Percentiles rank a stretch among this genome's conserved stretches.
Evolutionary conservation across 2,797 vertebrate species (phyloP).

Genomic region (Triplophysa bombifrons): DNA sequence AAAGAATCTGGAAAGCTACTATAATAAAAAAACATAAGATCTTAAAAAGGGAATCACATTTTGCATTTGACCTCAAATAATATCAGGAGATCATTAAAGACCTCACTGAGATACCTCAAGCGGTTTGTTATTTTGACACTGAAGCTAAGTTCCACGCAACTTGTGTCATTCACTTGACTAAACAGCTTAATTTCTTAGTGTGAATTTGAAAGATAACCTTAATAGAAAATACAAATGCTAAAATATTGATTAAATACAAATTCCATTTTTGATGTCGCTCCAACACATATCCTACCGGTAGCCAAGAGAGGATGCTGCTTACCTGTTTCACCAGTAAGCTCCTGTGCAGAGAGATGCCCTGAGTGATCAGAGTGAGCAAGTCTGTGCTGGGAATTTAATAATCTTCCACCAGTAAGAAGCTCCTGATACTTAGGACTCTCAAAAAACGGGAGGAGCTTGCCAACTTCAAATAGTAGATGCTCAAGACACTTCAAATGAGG

Average conservation of each 20-base stretch:
- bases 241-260: not conserved
- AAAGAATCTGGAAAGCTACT: too few relatives aligned
- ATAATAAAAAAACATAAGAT: too few relatives aligned
- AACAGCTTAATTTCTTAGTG: not conserved
- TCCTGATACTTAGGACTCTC: conserved; percentile 40
- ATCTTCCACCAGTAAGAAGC: conserved; percentile 50
- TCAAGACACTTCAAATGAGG: conserved; percentile 12
- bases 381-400: conserved; percentile 44
- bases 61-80: not conserved
- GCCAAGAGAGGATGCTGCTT: conserved; percentile 7
- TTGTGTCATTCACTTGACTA: not conserved
- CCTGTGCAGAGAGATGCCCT: conserved; percentile 21
- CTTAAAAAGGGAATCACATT: not conserved
- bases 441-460: conserved; percentile 50
- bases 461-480: conserved; percentile 32
- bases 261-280: not conserved
- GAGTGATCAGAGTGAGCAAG: conserved; percentile 21
- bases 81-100: not conserved
- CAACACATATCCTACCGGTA: not conserved
- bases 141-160: not conserved
- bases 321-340: conserved; percentile 42
- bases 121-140: not conserved
- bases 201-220: not conserved
- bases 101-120: not conserved
- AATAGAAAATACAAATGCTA: not conserved